These are phyloP conservation scores for Pammene aurita DNA, from an alignment of 2,888 invertebrate genomes.

Conservation along the genomic window DNA sequence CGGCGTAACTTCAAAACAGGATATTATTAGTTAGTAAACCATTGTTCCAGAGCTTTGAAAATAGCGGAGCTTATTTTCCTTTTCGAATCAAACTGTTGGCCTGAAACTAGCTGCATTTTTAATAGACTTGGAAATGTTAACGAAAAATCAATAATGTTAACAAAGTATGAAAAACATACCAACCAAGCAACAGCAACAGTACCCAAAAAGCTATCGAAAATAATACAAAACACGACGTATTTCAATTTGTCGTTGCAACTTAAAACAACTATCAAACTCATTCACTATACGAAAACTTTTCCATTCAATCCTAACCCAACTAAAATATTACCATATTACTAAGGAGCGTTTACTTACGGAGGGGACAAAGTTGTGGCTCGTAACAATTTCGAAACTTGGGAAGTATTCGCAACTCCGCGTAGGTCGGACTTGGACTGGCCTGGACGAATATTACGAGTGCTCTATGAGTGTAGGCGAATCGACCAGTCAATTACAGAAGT, in stretches of 20 bases:
- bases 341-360: slow-evolving; percentile 39
- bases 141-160: not conserved
- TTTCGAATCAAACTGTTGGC: no score
- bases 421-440: slow-evolving; percentile 14
- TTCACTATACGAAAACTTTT: slow-evolving; percentile 29
- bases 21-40: no score
- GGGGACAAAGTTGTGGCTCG: slow-evolving; percentile 33
- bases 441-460: not conserved
- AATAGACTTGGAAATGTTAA: not conserved
- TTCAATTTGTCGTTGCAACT: slow-evolving; percentile 20
- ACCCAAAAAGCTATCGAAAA: slow-evolving; percentile 1
- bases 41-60: no score
- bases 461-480: not conserved
- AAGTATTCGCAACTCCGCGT: slow-evolving; percentile 37
- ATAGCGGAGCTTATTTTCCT: no score
- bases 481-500: not conserved
- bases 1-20: no score
- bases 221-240: slow-evolving; percentile 19
- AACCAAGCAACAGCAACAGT: not conserved
- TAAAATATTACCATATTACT: slow-evolving; percentile 41
- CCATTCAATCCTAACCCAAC: slow-evolving; percentile 32
- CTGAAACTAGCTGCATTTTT: no score
- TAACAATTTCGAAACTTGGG: slow-evolving; percentile 36
- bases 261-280: slow-evolving; percentile 24
- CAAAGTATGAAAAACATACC: not conserved